Percentiles rank a stretch among this genome's conserved stretches.
These are phyloP conservation scores for Sparidentex hasta DNA, from an alignment of 2,797 vertebrate genomes.

Conservation along the genomic window DNA sequence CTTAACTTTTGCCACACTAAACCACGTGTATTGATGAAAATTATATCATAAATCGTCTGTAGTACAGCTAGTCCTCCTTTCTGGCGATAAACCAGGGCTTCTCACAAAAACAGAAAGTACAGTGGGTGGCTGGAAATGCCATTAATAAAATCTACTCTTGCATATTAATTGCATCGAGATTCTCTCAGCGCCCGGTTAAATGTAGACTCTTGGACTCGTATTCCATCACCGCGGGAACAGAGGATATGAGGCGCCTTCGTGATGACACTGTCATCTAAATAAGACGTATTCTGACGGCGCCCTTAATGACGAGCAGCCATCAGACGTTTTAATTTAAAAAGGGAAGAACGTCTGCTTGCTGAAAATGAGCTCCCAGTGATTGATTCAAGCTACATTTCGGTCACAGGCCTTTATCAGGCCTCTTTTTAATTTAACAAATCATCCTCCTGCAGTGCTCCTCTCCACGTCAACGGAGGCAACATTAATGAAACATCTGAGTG, in stretches of 20 bases:
- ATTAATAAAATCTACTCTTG: conserved; percentile 36
- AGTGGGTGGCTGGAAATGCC: conserved; percentile 2
- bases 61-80: conserved; percentile 7
- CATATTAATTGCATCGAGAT: conserved; percentile 28
- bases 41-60: conserved; percentile 23
- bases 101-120: conserved; percentile 7
- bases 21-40: not conserved
- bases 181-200: conserved; percentile 25
- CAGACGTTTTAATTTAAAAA: conserved; percentile 40
- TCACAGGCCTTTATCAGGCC: conserved; percentile 28
- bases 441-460: not conserved
- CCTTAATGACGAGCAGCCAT: conserved; percentile 24
- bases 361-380: conserved; percentile 48
- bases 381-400: conserved; percentile 34
- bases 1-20: not conserved
- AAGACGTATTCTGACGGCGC: conserved; percentile 21
- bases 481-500: conserved; percentile 12
- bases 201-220: conserved; percentile 14
- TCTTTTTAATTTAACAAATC: conserved; percentile 34
- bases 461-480: conserved; percentile 16
- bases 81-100: conserved; percentile 12
- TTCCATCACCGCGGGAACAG: conserved; percentile 20
- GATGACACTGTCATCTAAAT: conserved; percentile 41
- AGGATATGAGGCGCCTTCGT: conserved; percentile 19
- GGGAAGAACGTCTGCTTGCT: conserved; percentile 9